Conservation (phyloP, 2,113 vertebrate genomes). For the Neodon shergylaensis region DNA sequence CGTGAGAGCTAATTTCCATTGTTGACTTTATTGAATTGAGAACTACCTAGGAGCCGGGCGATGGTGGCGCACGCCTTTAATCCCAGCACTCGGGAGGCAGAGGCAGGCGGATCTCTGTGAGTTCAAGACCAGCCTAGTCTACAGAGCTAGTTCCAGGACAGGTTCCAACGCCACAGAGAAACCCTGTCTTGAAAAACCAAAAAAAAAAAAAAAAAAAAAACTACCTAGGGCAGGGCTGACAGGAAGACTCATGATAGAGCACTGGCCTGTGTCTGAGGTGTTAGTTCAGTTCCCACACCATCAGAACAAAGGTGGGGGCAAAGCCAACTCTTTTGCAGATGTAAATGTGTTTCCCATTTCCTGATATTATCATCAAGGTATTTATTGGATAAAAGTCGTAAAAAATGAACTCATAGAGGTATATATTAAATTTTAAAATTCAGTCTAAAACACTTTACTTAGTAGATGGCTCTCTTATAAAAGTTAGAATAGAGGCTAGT, state of each 20-base stretch:
- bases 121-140: no score
- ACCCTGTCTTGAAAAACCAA: no score
- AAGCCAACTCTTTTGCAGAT: not conserved
- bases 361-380: not conserved
- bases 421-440: slow-evolving; percentile 39
- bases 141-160: no score
- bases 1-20: not conserved
- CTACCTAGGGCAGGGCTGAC: not conserved
- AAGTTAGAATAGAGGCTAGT: slow-evolving; percentile 20
- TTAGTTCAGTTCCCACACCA: not conserved
- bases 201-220: no score
- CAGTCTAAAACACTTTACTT: not conserved
- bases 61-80: no score
- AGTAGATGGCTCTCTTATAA: not conserved
- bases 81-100: no score
- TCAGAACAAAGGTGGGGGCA: not conserved
- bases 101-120: no score
- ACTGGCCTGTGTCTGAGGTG: not conserved
- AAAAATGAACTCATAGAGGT: not conserved
- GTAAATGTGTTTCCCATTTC: not conserved
- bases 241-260: not conserved
- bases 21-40: not conserved
- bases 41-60: not conserved
- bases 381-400: not conserved
- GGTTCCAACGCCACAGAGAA: no score